Evolutionary conservation across 2,113 vertebrate species (phyloP).

Genomic region (Prietella phreatophila): DNA sequence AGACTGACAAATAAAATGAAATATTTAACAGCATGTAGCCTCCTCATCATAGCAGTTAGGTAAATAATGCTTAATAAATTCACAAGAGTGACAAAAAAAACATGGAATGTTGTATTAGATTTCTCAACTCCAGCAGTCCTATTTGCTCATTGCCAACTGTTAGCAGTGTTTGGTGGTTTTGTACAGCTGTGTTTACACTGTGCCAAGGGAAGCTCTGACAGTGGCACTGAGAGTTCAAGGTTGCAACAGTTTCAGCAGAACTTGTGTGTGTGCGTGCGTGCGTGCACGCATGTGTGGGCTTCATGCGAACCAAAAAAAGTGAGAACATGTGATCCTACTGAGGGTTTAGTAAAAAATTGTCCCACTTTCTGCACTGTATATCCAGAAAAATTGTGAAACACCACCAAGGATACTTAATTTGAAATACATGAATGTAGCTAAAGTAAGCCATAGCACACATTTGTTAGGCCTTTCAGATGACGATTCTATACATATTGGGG

Average conservation of each 20-base stretch:
- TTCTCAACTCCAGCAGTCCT: background rate
- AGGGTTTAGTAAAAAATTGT: constrained; percentile 5
- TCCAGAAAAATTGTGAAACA: background rate
- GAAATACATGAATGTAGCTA: background rate
- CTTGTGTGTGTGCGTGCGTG: constrained; percentile 58
- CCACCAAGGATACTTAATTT: background rate
- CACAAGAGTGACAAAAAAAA: background rate
- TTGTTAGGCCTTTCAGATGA: background rate
- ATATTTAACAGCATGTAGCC: background rate
- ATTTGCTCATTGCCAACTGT: background rate
- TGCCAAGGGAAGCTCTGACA: constrained; percentile 44
- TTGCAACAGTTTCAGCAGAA: constrained; percentile 52
- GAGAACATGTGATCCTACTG: constrained; percentile 9
- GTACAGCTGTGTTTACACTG: constrained; percentile 41
- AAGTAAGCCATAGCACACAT: background rate
- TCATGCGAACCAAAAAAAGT: constrained; percentile 50
- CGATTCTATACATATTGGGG: background rate
- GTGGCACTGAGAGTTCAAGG: constrained; percentile 66
- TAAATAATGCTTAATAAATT: background rate
- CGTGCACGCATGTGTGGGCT: constrained; percentile 43
- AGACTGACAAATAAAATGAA: background rate
- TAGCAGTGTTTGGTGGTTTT: constrained; percentile 32
- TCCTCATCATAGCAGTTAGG: background rate
- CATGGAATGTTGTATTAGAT: background rate
- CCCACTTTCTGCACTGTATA: constrained; percentile 1